Conservation (phyloP, 1,140 invertebrate genomes). For the Neodiprion lecontei region DNA sequence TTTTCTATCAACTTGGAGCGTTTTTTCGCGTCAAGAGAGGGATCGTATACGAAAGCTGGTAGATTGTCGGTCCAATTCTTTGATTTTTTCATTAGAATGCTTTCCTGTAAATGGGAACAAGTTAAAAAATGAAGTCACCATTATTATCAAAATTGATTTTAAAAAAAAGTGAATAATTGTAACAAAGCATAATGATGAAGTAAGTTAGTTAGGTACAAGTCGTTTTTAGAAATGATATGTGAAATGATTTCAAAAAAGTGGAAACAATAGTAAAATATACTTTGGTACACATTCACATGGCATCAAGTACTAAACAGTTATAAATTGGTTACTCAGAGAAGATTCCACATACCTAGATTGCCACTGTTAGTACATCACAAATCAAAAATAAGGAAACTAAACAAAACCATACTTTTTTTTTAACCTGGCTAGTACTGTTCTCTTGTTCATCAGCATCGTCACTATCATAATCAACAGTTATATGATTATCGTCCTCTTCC, state of each 20-base stretch:
- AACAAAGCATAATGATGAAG: constrained; percentile 10
- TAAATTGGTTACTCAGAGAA: neutral
- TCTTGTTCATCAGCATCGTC: constrained; percentile 78
- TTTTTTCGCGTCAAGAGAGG: constrained; percentile 84
- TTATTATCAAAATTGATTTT: neutral
- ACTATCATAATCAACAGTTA: constrained; percentile 76
- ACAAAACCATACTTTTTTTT: constrained; percentile 55
- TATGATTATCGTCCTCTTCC: constrained; percentile 80
- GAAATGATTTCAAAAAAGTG: neutral
- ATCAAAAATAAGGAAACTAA: constrained; percentile 37
- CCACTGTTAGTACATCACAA: constrained; percentile 4
- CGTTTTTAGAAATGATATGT: neutral
- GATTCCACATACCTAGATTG: neutral
- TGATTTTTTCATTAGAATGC: constrained; percentile 68
- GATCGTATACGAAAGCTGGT: constrained; percentile 87
- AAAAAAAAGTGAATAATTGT: neutral
- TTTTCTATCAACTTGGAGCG: constrained; percentile 94
- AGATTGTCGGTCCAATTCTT: constrained; percentile 75
- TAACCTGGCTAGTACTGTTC: constrained; percentile 64
- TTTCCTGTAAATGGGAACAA: constrained; percentile 65
- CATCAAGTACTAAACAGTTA: too few species aligned
- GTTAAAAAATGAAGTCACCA: constrained; percentile 2
- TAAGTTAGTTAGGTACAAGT: constrained; percentile 8
- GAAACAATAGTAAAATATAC: neutral
- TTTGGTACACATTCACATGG: neutral